phyloP scores from a whole-genome alignment of 2,888 invertebrate species.

The Bursaphelenchus okinawaensis region DNA sequence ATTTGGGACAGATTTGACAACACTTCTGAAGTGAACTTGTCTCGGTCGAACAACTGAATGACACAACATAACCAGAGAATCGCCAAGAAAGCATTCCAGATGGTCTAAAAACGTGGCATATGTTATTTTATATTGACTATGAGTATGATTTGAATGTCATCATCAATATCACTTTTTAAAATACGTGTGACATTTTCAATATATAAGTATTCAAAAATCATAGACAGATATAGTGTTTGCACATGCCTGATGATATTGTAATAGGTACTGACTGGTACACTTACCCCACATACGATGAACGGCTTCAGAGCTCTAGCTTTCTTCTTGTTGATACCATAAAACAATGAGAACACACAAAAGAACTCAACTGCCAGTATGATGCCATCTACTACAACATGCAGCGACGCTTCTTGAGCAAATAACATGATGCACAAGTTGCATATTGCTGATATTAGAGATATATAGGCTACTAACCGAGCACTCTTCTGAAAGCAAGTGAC shows the following conservation, averaged over 20 bases:
- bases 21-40: conserved; percentile 13
- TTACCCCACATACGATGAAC: conserved; percentile 31
- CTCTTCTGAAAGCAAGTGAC: conserved; percentile 34
- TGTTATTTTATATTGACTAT: too few species aligned
- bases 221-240: too few species aligned
- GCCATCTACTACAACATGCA: conserved; percentile 19
- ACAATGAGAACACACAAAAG: conserved; percentile 14
- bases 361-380: conserved; percentile 20
- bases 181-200: too few species aligned
- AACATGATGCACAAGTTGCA: conserved; percentile 27
- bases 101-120: conserved; percentile 19
- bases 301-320: conserved; percentile 21
- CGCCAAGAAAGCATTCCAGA: conserved; percentile 29
- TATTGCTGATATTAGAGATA: conserved; percentile 29
- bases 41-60: conserved; percentile 19
- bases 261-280: too few species aligned
- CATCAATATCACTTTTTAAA: too few species aligned
- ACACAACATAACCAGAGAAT: conserved; percentile 28
- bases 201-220: too few species aligned
- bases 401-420: conserved; percentile 7
- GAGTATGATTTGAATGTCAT: too few species aligned
- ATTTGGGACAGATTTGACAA: conserved; percentile 15
- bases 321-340: conserved; percentile 27
- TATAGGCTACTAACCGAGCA: conserved; percentile 29
- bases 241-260: too few species aligned